These are phyloP conservation scores for Pseudochirops cupreus DNA, from an alignment of 2,797 vertebrate species.

Conservation along the genomic window DNA sequence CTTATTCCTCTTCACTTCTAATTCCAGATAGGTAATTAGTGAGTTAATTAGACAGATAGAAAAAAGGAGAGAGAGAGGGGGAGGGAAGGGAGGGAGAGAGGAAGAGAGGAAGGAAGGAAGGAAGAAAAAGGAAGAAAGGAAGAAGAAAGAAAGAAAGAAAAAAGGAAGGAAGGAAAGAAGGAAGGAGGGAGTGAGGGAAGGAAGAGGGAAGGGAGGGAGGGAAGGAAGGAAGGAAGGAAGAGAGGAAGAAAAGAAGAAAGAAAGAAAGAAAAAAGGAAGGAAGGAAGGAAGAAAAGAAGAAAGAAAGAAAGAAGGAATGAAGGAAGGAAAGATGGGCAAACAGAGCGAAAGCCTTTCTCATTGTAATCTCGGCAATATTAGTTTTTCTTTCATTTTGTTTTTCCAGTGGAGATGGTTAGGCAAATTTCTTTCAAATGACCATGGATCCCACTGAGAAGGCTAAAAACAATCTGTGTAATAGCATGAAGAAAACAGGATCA, in stretches of 20 bases:
- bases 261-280: too few relatives aligned
- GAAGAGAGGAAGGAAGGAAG: too few relatives aligned
- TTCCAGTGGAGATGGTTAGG: not conserved
- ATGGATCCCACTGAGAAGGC: not conserved
- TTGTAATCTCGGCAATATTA: not conserved
- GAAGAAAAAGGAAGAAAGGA: too few relatives aligned
- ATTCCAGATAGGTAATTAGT: not conserved
- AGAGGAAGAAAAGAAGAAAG: too few relatives aligned
- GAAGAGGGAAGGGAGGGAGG: too few relatives aligned
- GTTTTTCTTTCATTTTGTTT: not conserved
- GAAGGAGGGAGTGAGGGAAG: too few relatives aligned
- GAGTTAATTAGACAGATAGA: not conserved
- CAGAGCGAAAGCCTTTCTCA: not conserved
- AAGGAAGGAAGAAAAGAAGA: too few relatives aligned
- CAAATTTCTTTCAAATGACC: not conserved
- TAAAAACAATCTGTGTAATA: not conserved
- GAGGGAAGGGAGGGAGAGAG: too few relatives aligned
- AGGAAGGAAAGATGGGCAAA: not conserved
- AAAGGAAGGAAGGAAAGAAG: too few relatives aligned
- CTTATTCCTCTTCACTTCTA: not conserved
- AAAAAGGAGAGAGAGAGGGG: not conserved
- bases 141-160: not conserved
- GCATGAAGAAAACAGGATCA: not conserved
- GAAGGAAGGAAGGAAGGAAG: too few relatives aligned
- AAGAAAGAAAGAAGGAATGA: not conserved